Evolutionary conservation across 1,140 invertebrate genomes (phyloP), one percentile per base, ranked within the genome.

Genomic region (Galleria mellonella): DNA sequence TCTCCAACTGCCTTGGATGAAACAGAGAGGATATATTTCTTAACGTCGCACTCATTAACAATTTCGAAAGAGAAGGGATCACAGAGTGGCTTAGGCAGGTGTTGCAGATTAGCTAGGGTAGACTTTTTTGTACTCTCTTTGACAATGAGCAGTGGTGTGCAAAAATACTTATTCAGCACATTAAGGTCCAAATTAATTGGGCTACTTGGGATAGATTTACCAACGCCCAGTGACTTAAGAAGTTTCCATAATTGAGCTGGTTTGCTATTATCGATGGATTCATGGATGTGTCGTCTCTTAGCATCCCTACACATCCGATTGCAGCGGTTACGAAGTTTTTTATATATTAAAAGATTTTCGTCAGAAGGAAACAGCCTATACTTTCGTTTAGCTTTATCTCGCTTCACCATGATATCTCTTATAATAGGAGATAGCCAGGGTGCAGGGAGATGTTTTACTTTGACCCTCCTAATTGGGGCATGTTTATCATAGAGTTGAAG

Each of bases 31-130:
- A 55, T 32, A 14, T 9, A 32, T 13, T 37, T 45, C 29, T 46
- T 47, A 47, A 60, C 51, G 39, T 49, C 56, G 45, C 42, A 17
- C 17, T 12, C 32, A n/a, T 43, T 10, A 12, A 50, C 12, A 30
- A 32, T 32, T 28, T 15, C 12, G 32, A 55, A 38, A 8, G 10
- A 9, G 32, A 55, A 55, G 11, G 29, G 9, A 9, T 27, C 1
- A 46, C 31, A 45, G 6, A 35, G 11, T 8, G 46, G 51, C 11
- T 15, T 29, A 12, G 46, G 33, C 9, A 47, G 31, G 3, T 31
- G 7, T 7, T 41, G 43, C 12, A 54, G 32, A 33, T 30, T 8
- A 11, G 43, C 27, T n/a, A 52, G 28, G 9, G 41, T 54, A 27
- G n/a, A n/a, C 17, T 35, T 11, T 32, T 48, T 54, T 1, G 28